Percentiles rank a stretch among this genome's conserved stretches.
phyloP scores from a whole-genome alignment of 2,888 invertebrate species.

The Vannuccia rotundouncinata region DNA sequence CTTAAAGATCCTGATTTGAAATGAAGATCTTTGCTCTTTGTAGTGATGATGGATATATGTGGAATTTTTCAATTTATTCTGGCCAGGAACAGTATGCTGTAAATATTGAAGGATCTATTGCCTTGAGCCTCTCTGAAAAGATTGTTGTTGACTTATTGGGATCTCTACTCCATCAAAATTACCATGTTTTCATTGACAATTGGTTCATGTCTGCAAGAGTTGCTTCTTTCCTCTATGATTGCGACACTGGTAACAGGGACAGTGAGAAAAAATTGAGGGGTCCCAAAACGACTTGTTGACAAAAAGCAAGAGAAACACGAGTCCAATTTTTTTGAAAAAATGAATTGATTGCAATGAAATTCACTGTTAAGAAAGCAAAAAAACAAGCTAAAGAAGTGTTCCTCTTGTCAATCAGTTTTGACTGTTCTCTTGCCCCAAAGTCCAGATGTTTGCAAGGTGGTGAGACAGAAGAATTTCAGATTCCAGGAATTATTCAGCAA shows the following conservation, averaged over 20 bases:
- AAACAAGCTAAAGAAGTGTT: slow-evolving; percentile 26
- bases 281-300: slow-evolving; percentile 26
- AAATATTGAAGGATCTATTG: slow-evolving; percentile 26
- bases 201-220: slow-evolving; percentile 23
- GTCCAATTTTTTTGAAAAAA: slow-evolving; percentile 24
- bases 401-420: slow-evolving; percentile 13
- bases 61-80: slow-evolving; percentile 26
- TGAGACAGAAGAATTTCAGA: slow-evolving; percentile 26
- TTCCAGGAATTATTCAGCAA: slow-evolving; percentile 26
- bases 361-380: slow-evolving; percentile 22
- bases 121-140: slow-evolving; percentile 23
- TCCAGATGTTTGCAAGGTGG: slow-evolving; percentile 11
- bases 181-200: slow-evolving; percentile 26
- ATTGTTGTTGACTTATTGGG: slow-evolving; percentile 26
- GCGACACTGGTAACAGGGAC: slow-evolving; percentile 26
- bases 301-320: slow-evolving; percentile 21
- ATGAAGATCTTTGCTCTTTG: slow-evolving; percentile 24
- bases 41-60: slow-evolving; percentile 21
- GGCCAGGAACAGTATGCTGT: slow-evolving; percentile 26
- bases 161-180: slow-evolving; percentile 26
- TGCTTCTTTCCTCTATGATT: slow-evolving; percentile 21
- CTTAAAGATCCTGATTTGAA: slow-evolving; percentile 17
- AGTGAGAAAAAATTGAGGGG: slow-evolving; percentile 19
- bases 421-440: slow-evolving; percentile 19
- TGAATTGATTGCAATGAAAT: background rate